Conservation (phyloP, 2,113 vertebrate species). For the Poicephalus gulielmi region DNA sequence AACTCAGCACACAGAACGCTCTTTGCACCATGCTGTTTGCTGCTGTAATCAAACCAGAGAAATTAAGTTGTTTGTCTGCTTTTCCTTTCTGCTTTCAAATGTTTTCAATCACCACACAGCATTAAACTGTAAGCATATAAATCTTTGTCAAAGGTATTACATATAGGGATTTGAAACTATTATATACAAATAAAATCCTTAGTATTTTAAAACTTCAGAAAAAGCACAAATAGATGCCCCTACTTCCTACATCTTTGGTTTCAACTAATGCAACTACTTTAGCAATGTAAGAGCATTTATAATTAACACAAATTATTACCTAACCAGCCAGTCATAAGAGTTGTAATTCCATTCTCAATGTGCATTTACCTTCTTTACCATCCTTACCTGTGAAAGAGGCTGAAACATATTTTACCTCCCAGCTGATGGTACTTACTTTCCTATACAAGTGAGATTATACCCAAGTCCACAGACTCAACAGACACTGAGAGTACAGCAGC, state of each 20-base stretch:
- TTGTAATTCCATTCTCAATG: not conserved
- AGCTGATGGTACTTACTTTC: not conserved
- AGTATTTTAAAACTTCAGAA: not conserved
- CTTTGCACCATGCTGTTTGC: not conserved
- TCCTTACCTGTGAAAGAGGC: not conserved
- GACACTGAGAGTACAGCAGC: slow-evolving; percentile 55
- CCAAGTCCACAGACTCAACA: slow-evolving; percentile 39
- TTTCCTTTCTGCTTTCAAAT: not conserved
- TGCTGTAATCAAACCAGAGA: not conserved
- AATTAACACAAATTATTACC: slow-evolving; percentile 1
- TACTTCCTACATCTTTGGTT: not conserved
- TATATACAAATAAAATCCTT: not conserved
- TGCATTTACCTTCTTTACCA: not conserved
- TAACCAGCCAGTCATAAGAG: not conserved
- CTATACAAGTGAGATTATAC: slow-evolving; percentile 45
- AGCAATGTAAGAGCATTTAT: slow-evolving; percentile 5
- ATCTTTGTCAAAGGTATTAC: not conserved
- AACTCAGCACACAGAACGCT: not conserved
- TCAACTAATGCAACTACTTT: not conserved
- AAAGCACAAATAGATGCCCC: not conserved
- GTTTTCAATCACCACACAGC: not conserved
- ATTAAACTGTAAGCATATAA: not conserved
- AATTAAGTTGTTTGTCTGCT: not conserved
- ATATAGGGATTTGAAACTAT: not conserved
- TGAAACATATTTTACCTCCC: not conserved